Conservation (phyloP, 1,140 invertebrate genomes). For the Trichoplusia ni region DNA sequence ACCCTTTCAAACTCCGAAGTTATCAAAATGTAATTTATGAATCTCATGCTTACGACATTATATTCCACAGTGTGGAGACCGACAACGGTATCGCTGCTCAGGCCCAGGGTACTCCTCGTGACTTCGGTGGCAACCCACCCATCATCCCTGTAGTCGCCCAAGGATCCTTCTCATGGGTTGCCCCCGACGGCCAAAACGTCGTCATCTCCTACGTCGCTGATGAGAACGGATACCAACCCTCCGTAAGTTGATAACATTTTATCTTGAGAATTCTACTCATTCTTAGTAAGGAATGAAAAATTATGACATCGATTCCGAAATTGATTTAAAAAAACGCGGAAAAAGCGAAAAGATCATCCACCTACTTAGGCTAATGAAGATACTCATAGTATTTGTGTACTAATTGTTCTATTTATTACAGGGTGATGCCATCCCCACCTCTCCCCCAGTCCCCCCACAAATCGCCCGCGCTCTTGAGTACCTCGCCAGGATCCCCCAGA, state of each 20-base stretch:
- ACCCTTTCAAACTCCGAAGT: too few relatives aligned
- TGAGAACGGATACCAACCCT: conserved; percentile 77
- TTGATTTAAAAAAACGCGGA: too few relatives aligned
- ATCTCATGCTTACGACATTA: too few relatives aligned
- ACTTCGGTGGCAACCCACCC: conserved; percentile 72
- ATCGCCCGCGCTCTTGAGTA: conserved; percentile 56
- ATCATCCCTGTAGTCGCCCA: conserved; percentile 46
- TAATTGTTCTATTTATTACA: conserved; percentile 36
- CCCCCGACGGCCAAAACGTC: conserved; percentile 53
- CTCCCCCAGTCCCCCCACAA: conserved; percentile 58
- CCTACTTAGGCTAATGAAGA: too few relatives aligned
- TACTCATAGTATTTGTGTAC: conserved; percentile 1
- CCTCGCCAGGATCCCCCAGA: conserved; percentile 9
- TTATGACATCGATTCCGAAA: too few relatives aligned
- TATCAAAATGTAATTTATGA: too few relatives aligned
- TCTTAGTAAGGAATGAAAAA: too few relatives aligned
- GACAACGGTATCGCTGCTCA: conserved; percentile 79
- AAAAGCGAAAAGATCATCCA: too few relatives aligned
- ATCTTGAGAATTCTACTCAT: too few relatives aligned
- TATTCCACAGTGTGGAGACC: conserved; percentile 71
- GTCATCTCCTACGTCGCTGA: conserved; percentile 72
- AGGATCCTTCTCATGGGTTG: conserved; percentile 47
- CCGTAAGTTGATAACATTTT: conserved; percentile 46
- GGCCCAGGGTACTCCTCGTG: conserved; percentile 67
- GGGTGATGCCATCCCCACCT: conserved; percentile 62